Base-by-base conservation (phyloP, 2,113 vertebrate species). In the Mionectes macconnelli region DNA sequence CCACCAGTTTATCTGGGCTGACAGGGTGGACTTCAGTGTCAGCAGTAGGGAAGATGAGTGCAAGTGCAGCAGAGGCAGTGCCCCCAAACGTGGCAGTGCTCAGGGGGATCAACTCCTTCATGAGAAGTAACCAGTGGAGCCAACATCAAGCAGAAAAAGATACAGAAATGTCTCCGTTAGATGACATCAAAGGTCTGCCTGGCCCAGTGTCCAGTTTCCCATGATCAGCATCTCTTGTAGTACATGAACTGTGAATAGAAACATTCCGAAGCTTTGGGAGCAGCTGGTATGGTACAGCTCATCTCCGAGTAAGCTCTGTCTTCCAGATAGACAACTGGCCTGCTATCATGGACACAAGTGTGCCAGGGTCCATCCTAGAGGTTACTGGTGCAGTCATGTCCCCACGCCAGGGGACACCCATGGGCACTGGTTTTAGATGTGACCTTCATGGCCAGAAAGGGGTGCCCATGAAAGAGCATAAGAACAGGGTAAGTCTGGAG, bases 11-110 rank as follows among this genome's bases (percentile, higher is more conserved):
- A 21, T 47, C 78, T n/a, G 45, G 24, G 50, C 63, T 84, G 76
- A 24, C 59, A 53, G 28, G 2, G 25, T 4, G 28, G 83, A 17
- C 6, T 23, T 15, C 8, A 57, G n/a, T 6, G 10, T 9, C 76
- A 80, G 55, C n/a, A 44, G 2, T 0, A 59, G 40, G 42, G 53
- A 40, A 27, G 23, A 2, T 37, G 62, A 22, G 35, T 1, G 2
- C 27, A 42, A 0, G 0, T 60, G 27, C 66, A 69, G 25, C 44
- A 60, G 44, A 27, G 64, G 27, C 35, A 25, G 35, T 33, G 67
- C 24, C 44, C 40, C 10, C 49, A 2, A 60, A 31, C 2, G 28
- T 24, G 49, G 37, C 73, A 55, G 50, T 30, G 23, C 37, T 45
- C 25, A 50, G 2, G 1, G 67, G 13, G 10, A 67, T 31, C 55